A percentile compares a stretch with the other conserved stretches of the same genome.
phyloP scores from a whole-genome alignment of 2,888 invertebrate species.

The Dugesia japonica region DNA sequence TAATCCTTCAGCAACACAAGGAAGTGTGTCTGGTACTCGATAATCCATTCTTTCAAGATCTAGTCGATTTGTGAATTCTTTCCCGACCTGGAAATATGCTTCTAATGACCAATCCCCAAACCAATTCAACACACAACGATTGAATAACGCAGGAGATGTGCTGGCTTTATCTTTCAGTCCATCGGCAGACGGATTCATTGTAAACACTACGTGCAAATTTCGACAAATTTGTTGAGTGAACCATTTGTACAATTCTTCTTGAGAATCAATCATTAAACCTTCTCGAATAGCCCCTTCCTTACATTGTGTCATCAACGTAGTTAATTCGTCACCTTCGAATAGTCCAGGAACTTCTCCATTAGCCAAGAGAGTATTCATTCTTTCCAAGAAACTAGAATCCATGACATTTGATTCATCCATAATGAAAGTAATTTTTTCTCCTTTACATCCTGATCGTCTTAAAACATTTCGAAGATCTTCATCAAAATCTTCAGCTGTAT shows the following conservation, averaged over 20 bases:
- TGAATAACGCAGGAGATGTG: slow-evolving; percentile 94
- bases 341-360: slow-evolving; percentile 71
- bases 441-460: slow-evolving; percentile 52
- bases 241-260: slow-evolving; percentile 97
- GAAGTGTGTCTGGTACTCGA: slow-evolving; percentile 73
- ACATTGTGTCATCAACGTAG: slow-evolving; percentile 96
- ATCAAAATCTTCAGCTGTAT: slow-evolving; percentile 93
- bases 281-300: slow-evolving; percentile 95
- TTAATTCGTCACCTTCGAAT: slow-evolving; percentile 73
- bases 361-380: slow-evolving; percentile 94
- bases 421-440: slow-evolving; percentile 93
- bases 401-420: slow-evolving; percentile 95
- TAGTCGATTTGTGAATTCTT: slow-evolving; percentile 73
- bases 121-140: slow-evolving; percentile 96
- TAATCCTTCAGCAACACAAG: slow-evolving; percentile 60
- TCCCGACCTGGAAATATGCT: slow-evolving; percentile 49
- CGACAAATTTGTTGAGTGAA: slow-evolving; percentile 61
- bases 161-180: slow-evolving; percentile 93
- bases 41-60: slow-evolving; percentile 57
- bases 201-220: slow-evolving; percentile 96
- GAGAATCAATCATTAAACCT: slow-evolving; percentile 90
- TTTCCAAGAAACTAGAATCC: slow-evolving; percentile 90
- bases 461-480: slow-evolving; percentile 68
- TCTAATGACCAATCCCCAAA: slow-evolving; percentile 98
- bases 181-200: slow-evolving; percentile 97